Evolutionary conservation across 2,888 invertebrate species (phyloP).

Genomic region (Hypsopygia costalis): DNA sequence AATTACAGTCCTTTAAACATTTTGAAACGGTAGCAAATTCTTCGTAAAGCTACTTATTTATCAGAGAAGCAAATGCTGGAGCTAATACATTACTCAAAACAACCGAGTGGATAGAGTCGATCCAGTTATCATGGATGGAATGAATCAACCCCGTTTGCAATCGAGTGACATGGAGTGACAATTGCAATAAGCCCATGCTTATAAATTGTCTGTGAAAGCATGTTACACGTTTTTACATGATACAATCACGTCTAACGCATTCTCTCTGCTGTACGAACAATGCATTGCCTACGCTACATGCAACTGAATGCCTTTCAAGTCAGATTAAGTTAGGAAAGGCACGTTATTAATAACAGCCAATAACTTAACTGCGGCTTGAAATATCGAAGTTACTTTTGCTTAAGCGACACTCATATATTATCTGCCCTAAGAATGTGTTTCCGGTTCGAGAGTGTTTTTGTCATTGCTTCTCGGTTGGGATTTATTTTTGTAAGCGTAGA

Average conservation of each 20-base stretch:
- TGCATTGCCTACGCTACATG: conserved; percentile 60
- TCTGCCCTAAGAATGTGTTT: conserved; percentile 69
- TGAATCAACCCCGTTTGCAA: too few species aligned
- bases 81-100: too few species aligned
- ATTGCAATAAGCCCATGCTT: too few species aligned
- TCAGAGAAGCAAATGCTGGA: too few species aligned
- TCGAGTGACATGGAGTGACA: too few species aligned
- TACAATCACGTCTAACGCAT: conserved; percentile 35
- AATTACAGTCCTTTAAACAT: too few species aligned
- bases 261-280: conserved; percentile 61
- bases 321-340: conserved; percentile 77
- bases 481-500: conserved; percentile 39
- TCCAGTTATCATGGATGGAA: too few species aligned
- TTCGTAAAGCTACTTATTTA: too few species aligned
- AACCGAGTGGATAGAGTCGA: too few species aligned
- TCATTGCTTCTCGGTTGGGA: conserved; percentile 36
- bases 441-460: conserved; percentile 69
- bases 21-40: too few species aligned
- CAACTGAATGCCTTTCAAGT: conserved; percentile 73
- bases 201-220: too few species aligned
- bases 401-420: conserved; percentile 74
- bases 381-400: conserved; percentile 76
- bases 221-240: too few species aligned
- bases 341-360: conserved; percentile 76
- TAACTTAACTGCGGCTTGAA: conserved; percentile 72